Percentiles rank a stretch among this genome's conserved stretches.
phyloP scores from a whole-genome alignment of 1,140 invertebrate genomes.

The Episyrphus balteatus region DNA sequence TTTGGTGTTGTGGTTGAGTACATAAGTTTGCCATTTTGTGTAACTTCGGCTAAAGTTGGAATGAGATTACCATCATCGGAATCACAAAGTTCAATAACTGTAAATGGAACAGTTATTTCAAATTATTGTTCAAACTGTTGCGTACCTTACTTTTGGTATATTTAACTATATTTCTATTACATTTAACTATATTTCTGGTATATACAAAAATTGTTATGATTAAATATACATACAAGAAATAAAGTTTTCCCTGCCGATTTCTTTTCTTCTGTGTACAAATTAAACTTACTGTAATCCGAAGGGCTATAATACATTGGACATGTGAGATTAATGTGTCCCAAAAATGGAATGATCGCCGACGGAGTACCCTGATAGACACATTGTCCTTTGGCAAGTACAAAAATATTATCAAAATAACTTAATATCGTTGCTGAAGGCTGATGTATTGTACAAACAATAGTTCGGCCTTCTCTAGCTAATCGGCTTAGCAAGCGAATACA shows the following conservation, averaged over 20 bases:
- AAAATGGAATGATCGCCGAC: slow-evolving; percentile 56
- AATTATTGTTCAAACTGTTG: too few species aligned
- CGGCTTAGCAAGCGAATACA: slow-evolving; percentile 59
- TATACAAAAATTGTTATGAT: neutral
- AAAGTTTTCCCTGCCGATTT: too few species aligned
- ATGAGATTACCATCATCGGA: slow-evolving; percentile 23
- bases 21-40: slow-evolving; percentile 38
- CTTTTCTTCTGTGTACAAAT: neutral
- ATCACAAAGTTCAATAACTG: slow-evolving; percentile 40
- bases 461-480: slow-evolving; percentile 55
- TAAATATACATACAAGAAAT: neutral
- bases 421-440: slow-evolving; percentile 71
- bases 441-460: slow-evolving; percentile 73
- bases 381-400: slow-evolving; percentile 50
- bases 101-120: slow-evolving; percentile 4
- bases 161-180: too few species aligned
- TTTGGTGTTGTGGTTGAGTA: slow-evolving; percentile 8
- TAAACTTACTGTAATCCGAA: slow-evolving; percentile 61
- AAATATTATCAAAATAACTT: slow-evolving; percentile 74
- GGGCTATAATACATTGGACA: slow-evolving; percentile 76
- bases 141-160: too few species aligned
- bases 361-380: slow-evolving; percentile 69
- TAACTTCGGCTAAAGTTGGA: slow-evolving; percentile 39
- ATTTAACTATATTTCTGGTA: too few species aligned
- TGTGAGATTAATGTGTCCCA: slow-evolving; percentile 48